Evolutionary conservation across 2,888 invertebrate genomes (phyloP).

Genomic region (Hartigia nigra): DNA sequence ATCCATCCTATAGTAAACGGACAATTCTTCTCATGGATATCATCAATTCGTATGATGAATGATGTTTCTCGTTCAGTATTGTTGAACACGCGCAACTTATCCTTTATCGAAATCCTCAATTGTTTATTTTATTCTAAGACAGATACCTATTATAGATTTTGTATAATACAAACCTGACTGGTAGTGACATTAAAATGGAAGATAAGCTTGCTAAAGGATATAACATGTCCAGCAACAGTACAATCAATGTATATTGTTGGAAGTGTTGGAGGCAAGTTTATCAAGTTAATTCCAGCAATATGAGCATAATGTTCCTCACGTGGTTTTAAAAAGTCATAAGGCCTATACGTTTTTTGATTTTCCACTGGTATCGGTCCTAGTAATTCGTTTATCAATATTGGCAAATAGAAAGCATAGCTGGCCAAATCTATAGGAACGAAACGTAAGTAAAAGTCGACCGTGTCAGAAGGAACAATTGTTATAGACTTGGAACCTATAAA

Average conservation of each 20-base stretch:
- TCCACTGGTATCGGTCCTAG: slow-evolving; percentile 69
- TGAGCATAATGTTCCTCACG: slow-evolving; percentile 20
- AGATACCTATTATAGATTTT: neutral
- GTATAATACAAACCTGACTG: slow-evolving; percentile 26
- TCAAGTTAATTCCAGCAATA: slow-evolving; percentile 7
- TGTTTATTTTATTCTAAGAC: neutral
- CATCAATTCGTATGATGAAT: slow-evolving; percentile 51
- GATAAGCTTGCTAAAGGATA: slow-evolving; percentile 39
- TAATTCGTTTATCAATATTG: slow-evolving; percentile 71
- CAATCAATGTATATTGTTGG: slow-evolving; percentile 37
- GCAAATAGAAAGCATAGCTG: slow-evolving; percentile 71
- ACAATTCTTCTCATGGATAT: slow-evolving; percentile 33
- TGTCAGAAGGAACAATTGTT: slow-evolving; percentile 46
- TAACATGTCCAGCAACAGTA: slow-evolving; percentile 36
- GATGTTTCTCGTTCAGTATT: slow-evolving; percentile 29
- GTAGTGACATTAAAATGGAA: slow-evolving; percentile 34
- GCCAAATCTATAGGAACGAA: slow-evolving; percentile 64
- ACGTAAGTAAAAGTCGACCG: slow-evolving; percentile 58
- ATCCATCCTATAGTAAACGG: slow-evolving; percentile 50
- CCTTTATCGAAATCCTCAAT: neutral
- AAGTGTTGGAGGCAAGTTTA: slow-evolving; percentile 29
- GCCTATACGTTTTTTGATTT: slow-evolving; percentile 39
- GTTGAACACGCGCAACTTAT: slow-evolving; percentile 34
- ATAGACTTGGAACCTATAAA: slow-evolving; percentile 24
- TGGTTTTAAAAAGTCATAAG: slow-evolving; percentile 34